Evolutionary conservation across 1,140 invertebrate species (phyloP).

Genomic region (Euura saliciscinereae): DNA sequence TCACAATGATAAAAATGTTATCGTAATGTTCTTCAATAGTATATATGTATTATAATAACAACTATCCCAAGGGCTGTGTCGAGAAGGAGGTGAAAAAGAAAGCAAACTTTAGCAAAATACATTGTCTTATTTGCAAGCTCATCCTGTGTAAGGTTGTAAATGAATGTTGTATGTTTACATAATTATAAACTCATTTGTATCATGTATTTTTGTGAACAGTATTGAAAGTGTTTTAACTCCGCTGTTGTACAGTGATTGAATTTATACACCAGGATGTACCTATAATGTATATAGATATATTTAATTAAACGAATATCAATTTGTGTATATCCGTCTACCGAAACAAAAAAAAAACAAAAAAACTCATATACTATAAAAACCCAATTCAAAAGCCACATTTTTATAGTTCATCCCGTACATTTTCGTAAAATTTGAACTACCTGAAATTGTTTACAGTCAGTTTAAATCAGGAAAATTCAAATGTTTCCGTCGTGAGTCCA

Average conservation of each 20-base stretch:
- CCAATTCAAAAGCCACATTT: not conserved
- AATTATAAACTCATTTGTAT: constrained; percentile 38
- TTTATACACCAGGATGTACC: constrained; percentile 56
- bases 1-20: constrained; percentile 4
- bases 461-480: not conserved
- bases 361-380: no score
- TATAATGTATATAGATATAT: constrained; percentile 60
- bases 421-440: not conserved
- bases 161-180: constrained; percentile 8
- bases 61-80: constrained; percentile 4
- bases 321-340: constrained; percentile 43
- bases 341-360: no score
- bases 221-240: constrained; percentile 39
- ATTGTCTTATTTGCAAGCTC: constrained; percentile 5
- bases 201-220: constrained; percentile 58
- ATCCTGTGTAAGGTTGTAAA: constrained; percentile 5
- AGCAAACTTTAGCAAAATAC: constrained; percentile 3
- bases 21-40: constrained; percentile 1
- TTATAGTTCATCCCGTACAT: not conserved
- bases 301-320: constrained; percentile 58
- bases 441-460: not conserved
- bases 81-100: not conserved
- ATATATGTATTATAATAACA: not conserved
- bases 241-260: constrained; percentile 54
- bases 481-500: not conserved